Base-by-base conservation (phyloP, 2,113 vertebrate species). In the Toxotes jaculatrix region DNA sequence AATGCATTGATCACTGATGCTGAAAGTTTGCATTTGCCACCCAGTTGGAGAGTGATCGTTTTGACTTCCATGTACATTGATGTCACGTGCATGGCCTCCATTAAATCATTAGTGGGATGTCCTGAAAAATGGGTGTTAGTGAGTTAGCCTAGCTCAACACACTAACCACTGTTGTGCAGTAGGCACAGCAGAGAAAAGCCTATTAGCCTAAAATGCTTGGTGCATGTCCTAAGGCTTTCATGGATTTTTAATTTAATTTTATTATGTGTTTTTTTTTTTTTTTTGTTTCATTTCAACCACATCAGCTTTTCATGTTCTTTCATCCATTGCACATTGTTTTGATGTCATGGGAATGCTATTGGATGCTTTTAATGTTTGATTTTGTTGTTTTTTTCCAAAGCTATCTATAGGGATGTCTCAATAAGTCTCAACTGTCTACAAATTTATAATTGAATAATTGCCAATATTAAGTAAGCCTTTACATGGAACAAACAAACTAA, bases 241-340 rank as follows among this genome's bases (percentile, higher is more conserved):
- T 47, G 27, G 21, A 31, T 53, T 57, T 56, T 71, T 11, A 7
- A 36, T 40, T 55, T 49, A 7, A 45, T 69, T 74, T 65, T 23
- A 23, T 78, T n/a, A 3, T 9, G 12, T 38, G 5, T 19, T 12
- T 17, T 59, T 4, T 57, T 61, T 38, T 4, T 19, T 12, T 17
- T 59, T 4, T 57, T 61, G 27, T 68, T 75, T 77, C 73, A 83
- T 87, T 14, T 56, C 67, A 77, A 2, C 32, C 8, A 76, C 79
- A 78, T 75, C 49, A 84, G 66, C 86, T 67, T 84, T 64, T 49
- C 59, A 56, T 83, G 36, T 53, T 56, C 19, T 51, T 72, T 72
- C 31, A 84, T 63, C 74, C 53, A 77, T 86, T 71, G 7, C 19
- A 60, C 42, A 32, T 73, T 77, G 53, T 61, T 73, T 81, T 68